Evolutionary conservation across 92 coral and sea anemone species (phyloP), one percentile per base, ranked within the genome.

Genomic region (Pocillopora grandis): DNA sequence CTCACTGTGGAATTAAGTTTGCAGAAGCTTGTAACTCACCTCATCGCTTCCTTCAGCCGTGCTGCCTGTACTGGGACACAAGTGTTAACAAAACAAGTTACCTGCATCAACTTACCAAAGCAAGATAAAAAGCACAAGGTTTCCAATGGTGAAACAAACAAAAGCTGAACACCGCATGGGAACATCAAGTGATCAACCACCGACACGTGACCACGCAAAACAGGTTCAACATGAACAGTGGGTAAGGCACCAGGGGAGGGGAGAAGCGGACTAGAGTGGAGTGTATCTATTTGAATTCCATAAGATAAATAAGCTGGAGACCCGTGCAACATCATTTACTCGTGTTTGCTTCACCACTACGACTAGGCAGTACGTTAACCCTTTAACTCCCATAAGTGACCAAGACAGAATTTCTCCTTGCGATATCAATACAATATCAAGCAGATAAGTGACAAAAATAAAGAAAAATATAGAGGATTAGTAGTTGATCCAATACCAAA

Each of bases 31-130:
- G 2, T 27, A 73, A 35, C 88, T 84, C 88, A 84, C 88, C 88
- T 84, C 33, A 20, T 36, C 11, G 13, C 55, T 58, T 20, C 66
- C 17, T 3, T 27, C 37, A 37, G 62, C 57, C 55, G 88, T 19
- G 77, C 68, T 60, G 78, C 88, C 88, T 84, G 88, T 77, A 68
- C 88, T 84, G 88, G 88, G 76, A 84, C 80, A 83, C 79, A 83
- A 83, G 48, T 79, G 86, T 83, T 83, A 83, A 83, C 78, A 73
- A 75, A 83, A 73, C 86, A 83, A 72, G 80, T 81, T 81, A 81
- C 85, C 85, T 70, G 85, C 20, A 81, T 81, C 69, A 81, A 71
- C 77, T 59, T 81, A 58, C 76, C 68, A 83, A 73, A 62, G 35
- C 70, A 63, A 58, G 18, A 71, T 33, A 81, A 0, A 69, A 58